Base-by-base conservation (phyloP, 2,888 invertebrate species). In the Dryococelus australis region DNA sequence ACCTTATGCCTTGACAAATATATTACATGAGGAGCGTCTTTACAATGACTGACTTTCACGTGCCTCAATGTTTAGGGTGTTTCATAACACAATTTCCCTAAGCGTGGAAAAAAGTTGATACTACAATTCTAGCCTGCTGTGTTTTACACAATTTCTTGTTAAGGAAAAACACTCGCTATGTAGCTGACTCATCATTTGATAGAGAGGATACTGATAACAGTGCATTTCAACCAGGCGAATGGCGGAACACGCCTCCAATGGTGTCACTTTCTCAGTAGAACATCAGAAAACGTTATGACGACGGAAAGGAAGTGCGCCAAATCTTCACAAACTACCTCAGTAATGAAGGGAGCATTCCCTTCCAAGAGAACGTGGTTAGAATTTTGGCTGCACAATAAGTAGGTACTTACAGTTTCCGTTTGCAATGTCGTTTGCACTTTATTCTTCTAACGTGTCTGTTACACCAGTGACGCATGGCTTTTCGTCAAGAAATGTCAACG, bases 141-240 rank as follows among this genome's bases (percentile, higher is more conserved):
- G 27, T 27, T 83, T 43, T 83, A 43, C 83, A 83, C 24, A 83
- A 83, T 83, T 83, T 35, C 43, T 83, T 83, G 24, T 28, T 43
- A 83, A 83, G 12, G 43, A 35, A 35, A 13, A 83, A 83, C 83
- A 28, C 83, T 27, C 26, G 12, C 20, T 83, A 83, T 83, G 35
- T 12, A 83, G 4, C 28, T 83, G 83, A 83, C 20, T 28, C 43
- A 24, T 35, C 27, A 16, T 28, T 83, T 28, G 83, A 83, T 43
- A 26, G 43, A 83, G 83, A 83, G 43, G 83, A 83, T 43, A 83
- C 83, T 83, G 28, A 13, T 20, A 83, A 83, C 83, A 26, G 83
- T 83, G 43, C 83, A 13, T 83, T 26, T 83, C 83, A 83, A 26
- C 27, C 27, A 13, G 28, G 83, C 13, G 10, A 83, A 24, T 83